Conservation (phyloP, 92 coral and sea anemone species). For the Porites evermanni region DNA sequence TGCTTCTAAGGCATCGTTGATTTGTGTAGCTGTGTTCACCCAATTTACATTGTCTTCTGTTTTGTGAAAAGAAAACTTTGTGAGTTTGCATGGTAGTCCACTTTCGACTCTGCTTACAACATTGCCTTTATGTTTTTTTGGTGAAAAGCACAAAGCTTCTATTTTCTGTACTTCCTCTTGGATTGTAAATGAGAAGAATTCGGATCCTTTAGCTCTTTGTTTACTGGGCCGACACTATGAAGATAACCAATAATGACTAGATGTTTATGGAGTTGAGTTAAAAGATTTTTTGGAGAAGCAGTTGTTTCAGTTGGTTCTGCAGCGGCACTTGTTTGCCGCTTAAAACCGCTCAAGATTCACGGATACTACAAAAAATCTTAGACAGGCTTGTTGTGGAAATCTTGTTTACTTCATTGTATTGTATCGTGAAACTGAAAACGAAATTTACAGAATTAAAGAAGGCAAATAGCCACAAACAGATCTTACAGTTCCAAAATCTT, state of each 20-base stretch:
- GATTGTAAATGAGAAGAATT: constrained; percentile 61
- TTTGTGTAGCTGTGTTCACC: constrained; percentile 58
- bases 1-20: constrained; percentile 49
- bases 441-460: too few relatives aligned
- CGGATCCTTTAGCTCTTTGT: constrained; percentile 49
- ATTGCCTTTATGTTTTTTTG: constrained; percentile 56
- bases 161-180: constrained; percentile 62
- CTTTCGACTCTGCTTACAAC: constrained; percentile 69
- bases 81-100: constrained; percentile 58
- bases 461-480: not conserved
- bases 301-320: not conserved
- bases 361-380: too few relatives aligned
- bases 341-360: too few relatives aligned
- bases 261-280: constrained; percentile 9
- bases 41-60: constrained; percentile 65
- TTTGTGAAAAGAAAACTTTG: constrained; percentile 41
- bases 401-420: too few relatives aligned
- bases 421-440: too few relatives aligned
- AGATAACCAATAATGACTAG: constrained; percentile 63
- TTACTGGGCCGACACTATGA: constrained; percentile 60
- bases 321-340: too few relatives aligned
- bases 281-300: constrained; percentile 6
- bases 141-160: constrained; percentile 67
- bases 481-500: constrained; percentile 24
- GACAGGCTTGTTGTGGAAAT: too few relatives aligned